phyloP scores from a whole-genome alignment of 2,113 vertebrate genomes.

The Nesoenas mayeri region DNA sequence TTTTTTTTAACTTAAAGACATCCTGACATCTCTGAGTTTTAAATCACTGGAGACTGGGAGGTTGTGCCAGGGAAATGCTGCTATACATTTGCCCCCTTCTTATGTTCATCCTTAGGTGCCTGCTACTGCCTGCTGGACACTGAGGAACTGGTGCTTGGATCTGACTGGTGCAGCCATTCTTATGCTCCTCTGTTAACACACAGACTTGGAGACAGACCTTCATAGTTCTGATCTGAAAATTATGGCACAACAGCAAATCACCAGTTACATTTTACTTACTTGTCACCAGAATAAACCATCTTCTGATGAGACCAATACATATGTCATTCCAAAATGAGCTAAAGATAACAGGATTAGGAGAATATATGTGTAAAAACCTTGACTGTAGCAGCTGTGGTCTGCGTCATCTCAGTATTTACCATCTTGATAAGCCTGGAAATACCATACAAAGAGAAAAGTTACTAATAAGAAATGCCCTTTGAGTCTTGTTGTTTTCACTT shows the following conservation, averaged over 20 bases:
- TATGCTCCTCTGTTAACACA: neutral
- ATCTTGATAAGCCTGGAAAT: fast-evolving
- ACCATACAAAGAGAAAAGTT: neutral
- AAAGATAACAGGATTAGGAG: neutral
- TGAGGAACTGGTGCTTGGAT: neutral
- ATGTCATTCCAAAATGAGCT: neutral
- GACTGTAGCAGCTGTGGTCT: neutral
- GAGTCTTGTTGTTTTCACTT: neutral
- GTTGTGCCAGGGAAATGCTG: neutral
- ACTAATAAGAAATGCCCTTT: neutral
- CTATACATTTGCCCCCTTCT: neutral
- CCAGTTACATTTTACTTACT: neutral
- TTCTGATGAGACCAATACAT: neutral
- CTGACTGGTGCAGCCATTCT: neutral
- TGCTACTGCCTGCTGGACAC: neutral
- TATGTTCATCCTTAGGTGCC: neutral
- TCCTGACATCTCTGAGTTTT: neutral
- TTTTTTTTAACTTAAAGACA: neutral
- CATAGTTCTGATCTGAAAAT: neutral
- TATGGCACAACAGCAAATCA: neutral
- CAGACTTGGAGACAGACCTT: neutral
- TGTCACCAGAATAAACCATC: neutral
- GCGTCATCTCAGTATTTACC: neutral
- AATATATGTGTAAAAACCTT: neutral
- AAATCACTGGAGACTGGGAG: neutral